Evolutionary conservation across 2,888 invertebrate species (phyloP).

Genomic region (Linyphia triangularis): DNA sequence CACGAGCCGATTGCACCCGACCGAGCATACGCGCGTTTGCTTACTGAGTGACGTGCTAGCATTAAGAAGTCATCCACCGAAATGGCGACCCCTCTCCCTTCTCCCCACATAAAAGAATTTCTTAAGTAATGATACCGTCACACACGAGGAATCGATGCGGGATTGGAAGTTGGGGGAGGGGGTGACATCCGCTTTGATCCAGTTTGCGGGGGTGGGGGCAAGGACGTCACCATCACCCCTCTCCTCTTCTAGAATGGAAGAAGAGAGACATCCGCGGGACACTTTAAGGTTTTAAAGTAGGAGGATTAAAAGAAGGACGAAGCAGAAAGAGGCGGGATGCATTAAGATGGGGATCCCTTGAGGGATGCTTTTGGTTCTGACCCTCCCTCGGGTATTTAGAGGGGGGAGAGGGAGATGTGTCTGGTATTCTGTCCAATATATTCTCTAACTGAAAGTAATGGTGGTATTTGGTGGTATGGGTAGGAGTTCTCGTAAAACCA

Average conservation of each 20-base stretch:
- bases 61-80: constrained; percentile 68
- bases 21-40: constrained; percentile 8
- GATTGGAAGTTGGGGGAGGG: neutral
- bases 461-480: neutral
- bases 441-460: neutral
- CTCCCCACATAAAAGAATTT: constrained; percentile 71
- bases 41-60: constrained; percentile 61
- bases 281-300: constrained; percentile 75
- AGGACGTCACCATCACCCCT: neutral
- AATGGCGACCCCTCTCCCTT: too few relatives aligned
- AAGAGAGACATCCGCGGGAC: constrained; percentile 68
- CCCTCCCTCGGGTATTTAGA: constrained; percentile 8
- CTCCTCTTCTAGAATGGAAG: neutral
- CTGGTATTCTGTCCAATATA: neutral
- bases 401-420: neutral
- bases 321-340: constrained; percentile 58
- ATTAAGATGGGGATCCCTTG: constrained; percentile 33
- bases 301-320: constrained; percentile 69
- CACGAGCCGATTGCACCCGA: neutral
- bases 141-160: constrained; percentile 54
- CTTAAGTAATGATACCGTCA: constrained; percentile 71
- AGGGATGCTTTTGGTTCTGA: neutral
- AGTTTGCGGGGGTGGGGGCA: constrained; percentile 49
- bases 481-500: neutral
- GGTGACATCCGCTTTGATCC: constrained; percentile 66